A percentile compares a stretch with the other conserved stretches of the same genome.
These are phyloP conservation scores for Hypena proboscidalis DNA, from an alignment of 2,888 invertebrate genomes.

Conservation along the genomic window DNA sequence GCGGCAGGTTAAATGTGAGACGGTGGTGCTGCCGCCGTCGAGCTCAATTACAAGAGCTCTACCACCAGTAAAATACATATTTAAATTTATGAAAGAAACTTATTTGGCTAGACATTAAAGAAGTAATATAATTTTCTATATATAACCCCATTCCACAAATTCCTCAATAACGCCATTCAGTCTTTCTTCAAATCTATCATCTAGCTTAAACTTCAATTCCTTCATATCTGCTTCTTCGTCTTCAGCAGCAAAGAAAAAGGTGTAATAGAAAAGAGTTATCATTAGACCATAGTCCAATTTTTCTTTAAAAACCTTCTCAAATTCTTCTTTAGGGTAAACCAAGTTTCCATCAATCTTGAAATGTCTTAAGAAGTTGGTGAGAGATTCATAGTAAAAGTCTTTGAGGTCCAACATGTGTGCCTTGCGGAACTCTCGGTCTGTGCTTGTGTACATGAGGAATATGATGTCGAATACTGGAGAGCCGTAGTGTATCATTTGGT, in stretches of 20 bases:
- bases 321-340: conserved; percentile 50
- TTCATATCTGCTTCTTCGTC: conserved; percentile 44
- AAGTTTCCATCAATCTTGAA: conserved; percentile 50
- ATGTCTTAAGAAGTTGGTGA: conserved; percentile 47
- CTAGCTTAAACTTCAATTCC: conserved; percentile 31
- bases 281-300: conserved; percentile 3
- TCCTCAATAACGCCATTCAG: conserved; percentile 47
- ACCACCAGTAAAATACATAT: no score
- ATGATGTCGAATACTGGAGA: conserved; percentile 55
- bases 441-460: conserved; percentile 52
- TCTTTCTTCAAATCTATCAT: conserved; percentile 38
- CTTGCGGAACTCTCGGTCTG: conserved; percentile 54
- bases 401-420: conserved; percentile 51
- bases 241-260: conserved; percentile 49
- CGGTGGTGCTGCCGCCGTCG: no score
- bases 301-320: conserved; percentile 48
- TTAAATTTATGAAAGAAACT: no score
- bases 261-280: conserved; percentile 11
- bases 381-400: conserved; percentile 49
- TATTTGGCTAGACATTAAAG: no score
- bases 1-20: no score
- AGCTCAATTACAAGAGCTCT: no score
- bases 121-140: no score
- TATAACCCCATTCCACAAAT: conserved; percentile 26
- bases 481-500: conserved; percentile 54